These are phyloP conservation scores for Mesocentrotus franciscanus DNA, from an alignment of 53 echinoderm and acorn worm genomes.

Conservation along the genomic window DNA sequence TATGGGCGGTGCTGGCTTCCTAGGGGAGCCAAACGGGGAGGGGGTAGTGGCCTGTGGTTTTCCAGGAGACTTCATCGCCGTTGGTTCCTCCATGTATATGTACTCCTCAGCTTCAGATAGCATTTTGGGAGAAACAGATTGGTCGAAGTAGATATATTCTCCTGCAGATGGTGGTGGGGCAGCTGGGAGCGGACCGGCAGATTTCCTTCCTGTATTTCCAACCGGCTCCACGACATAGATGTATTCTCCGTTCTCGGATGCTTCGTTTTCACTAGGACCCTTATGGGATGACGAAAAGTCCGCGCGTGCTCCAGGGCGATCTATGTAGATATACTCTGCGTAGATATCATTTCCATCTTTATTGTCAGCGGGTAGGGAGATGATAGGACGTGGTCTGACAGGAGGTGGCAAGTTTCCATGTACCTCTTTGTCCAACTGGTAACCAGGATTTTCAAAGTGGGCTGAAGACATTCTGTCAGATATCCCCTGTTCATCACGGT, in stretches of 20 bases:
- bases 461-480: slow-evolving; percentile 13
- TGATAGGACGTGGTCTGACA: slow-evolving; percentile 10
- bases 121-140: neutral
- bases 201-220: neutral
- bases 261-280: neutral
- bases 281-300: neutral
- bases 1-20: slow-evolving; percentile 7
- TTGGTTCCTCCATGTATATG: neutral
- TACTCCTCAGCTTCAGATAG: neutral
- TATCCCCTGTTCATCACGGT: neutral
- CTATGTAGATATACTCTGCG: slow-evolving; percentile 36
- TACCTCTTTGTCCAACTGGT: neutral
- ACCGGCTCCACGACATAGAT: slow-evolving; percentile 33
- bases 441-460: neutral
- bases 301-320: neutral
- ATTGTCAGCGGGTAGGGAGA: neutral
- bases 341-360: neutral
- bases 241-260: neutral
- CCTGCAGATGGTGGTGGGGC: neutral
- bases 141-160: slow-evolving; percentile 36
- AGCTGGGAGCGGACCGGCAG: neutral
- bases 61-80: neutral
- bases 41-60: neutral
- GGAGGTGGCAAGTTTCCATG: neutral
- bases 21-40: neutral